Evolutionary conservation across 2,113 vertebrate genomes (phyloP).

Genomic region (Bufo gargarizans): DNA sequence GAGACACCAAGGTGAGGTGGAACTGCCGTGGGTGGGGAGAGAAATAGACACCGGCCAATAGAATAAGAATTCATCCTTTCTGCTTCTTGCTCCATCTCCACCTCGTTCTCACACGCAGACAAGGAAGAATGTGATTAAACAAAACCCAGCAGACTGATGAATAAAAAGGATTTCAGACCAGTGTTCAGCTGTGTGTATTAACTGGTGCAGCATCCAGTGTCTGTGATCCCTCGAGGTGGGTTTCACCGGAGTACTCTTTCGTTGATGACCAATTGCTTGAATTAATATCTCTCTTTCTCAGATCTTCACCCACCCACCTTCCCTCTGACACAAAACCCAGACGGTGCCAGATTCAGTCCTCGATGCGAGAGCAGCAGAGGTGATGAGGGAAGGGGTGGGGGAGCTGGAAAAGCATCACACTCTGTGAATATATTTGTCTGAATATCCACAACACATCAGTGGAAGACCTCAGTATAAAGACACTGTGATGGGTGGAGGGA

Average conservation of each 20-base stretch:
- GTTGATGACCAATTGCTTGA: constrained; percentile 38
- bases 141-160: constrained; percentile 52
- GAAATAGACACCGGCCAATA: constrained; percentile 75
- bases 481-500: constrained; percentile 28
- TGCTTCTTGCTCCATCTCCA: constrained; percentile 65
- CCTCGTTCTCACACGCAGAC: constrained; percentile 65
- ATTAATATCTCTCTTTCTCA: constrained; percentile 46
- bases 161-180: constrained; percentile 47
- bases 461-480: constrained; percentile 39
- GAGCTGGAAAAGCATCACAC: constrained; percentile 50
- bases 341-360: constrained; percentile 55
- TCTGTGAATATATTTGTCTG: constrained; percentile 53
- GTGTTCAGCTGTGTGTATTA: constrained; percentile 37
- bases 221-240: constrained; percentile 4
- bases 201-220: constrained; percentile 40
- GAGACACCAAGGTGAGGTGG: constrained; percentile 87
- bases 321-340: constrained; percentile 46
- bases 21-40: constrained; percentile 81
- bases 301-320: constrained; percentile 53
- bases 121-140: constrained; percentile 70
- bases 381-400: constrained; percentile 45
- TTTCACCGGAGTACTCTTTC: constrained; percentile 39
- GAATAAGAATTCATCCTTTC: constrained; percentile 76
- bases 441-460: constrained; percentile 55
- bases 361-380: constrained; percentile 51